Conservation (phyloP, 2,113 vertebrate species). For the Poeciliopsis prolifica region DNA sequence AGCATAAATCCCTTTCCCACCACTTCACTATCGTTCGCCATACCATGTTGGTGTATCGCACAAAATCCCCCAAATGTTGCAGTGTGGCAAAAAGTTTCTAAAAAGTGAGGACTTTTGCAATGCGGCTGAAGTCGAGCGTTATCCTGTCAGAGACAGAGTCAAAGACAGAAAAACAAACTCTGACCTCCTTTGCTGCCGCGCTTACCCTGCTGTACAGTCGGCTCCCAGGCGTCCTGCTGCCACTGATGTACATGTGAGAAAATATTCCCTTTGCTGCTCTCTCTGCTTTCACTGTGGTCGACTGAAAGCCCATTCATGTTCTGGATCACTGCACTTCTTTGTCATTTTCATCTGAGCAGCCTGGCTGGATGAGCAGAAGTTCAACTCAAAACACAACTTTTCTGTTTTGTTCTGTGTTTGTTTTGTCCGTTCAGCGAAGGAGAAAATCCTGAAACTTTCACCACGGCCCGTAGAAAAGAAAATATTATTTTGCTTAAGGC, state of each 20-base stretch:
- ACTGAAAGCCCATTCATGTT: slow-evolving; percentile 47
- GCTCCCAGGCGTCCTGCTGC: slow-evolving; percentile 9
- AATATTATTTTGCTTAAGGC: too few species aligned
- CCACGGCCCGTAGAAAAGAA: too few species aligned
- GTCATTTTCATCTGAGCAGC: slow-evolving; percentile 25
- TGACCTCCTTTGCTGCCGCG: slow-evolving; percentile 12
- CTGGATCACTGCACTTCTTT: slow-evolving; percentile 30
- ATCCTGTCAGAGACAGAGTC: slow-evolving; percentile 2
- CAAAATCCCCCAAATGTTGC: not conserved
- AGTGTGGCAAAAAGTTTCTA: not conserved
- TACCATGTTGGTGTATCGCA: too few species aligned
- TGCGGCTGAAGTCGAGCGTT: not conserved
- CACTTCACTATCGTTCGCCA: too few species aligned
- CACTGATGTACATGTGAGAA: slow-evolving; percentile 42
- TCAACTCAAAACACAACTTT: not conserved
- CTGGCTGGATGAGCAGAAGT: slow-evolving; percentile 30
- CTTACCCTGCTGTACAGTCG: slow-evolving; percentile 4
- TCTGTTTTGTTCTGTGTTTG: not conserved
- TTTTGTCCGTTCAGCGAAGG: slow-evolving; percentile 9
- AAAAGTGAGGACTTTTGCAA: not conserved
- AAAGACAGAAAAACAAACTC: slow-evolving; percentile 2
- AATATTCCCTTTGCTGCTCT: slow-evolving; percentile 49
- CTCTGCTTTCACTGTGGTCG: slow-evolving; percentile 36
- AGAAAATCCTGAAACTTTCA: not conserved
- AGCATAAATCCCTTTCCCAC: too few species aligned